Evolutionary conservation across 2,113 vertebrate species (phyloP).

Genomic region (Piaya cayana): DNA sequence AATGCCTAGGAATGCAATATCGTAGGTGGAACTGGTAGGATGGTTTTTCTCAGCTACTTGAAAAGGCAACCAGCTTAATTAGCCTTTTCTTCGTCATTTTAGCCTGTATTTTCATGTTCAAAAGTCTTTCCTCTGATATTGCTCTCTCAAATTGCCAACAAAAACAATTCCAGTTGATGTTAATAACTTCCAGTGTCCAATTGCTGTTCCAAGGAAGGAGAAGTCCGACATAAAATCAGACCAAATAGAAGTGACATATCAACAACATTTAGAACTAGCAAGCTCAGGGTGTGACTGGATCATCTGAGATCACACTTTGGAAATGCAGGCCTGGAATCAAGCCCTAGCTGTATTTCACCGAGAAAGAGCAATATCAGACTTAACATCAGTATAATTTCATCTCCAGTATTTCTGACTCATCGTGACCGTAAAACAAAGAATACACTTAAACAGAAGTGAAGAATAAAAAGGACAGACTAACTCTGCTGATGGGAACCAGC

Average conservation of each 20-base stretch:
- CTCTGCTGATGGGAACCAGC: background rate
- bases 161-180: background rate
- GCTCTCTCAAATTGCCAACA: no score
- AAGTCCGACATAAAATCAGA: background rate
- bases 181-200: background rate
- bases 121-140: background rate
- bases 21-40: background rate
- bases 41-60: background rate
- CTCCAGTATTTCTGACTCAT: background rate
- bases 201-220: no score
- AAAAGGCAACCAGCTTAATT: background rate
- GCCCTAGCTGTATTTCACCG: background rate
- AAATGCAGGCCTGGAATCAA: background rate
- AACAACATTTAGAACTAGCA: background rate
- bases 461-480: background rate
- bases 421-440: background rate
- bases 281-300: background rate
- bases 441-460: background rate
- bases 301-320: background rate
- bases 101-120: background rate
- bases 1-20: background rate
- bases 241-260: background rate
- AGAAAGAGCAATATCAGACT: background rate
- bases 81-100: background rate
- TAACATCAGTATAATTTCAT: fast-evolving